Base-by-base conservation (phyloP, 2,888 invertebrate species). In the Cryptophagus acutangulus region DNA sequence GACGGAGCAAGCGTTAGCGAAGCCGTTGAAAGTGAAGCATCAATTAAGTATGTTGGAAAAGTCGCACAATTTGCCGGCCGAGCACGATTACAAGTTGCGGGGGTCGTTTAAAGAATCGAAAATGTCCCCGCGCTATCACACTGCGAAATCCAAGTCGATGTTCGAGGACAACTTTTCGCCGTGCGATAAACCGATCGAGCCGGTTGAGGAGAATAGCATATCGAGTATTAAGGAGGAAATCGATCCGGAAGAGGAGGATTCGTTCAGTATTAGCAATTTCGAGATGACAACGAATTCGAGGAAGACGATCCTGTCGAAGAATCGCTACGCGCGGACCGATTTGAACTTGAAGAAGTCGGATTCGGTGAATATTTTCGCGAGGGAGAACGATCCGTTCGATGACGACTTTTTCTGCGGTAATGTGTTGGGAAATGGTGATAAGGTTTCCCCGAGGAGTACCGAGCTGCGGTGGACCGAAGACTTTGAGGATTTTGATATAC, bases 301-400 rank as follows among this genome's bases (percentile, higher is more conserved):
- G 1, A 51, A 59, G 17, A 66, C 61, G 46, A 56, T 62, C n/a
- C 50, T 61, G 8, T 52, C 53, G 6, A 64, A 61, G 39, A 64
- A 59, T 39, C 57, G 59, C 35, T 49, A 66, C 17, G 51, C 63
- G 3, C 46, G 58, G 25, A 49, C 54, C 20, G 81, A 82, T 46
- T 74, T 77, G 39, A 78, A 84, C 58, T 80, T 89, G 33, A 86
- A 86, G 59, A 91, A 91, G 67, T 90, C 90, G 0, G 90, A 90
- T 62, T 90, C 90, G 2, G 84, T 90, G 5, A 90, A 91, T 67
- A 92, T 92, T 57, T 92, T 92, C 70, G 83, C 84, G 2, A 77
- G 87, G 36, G 88, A 88, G 60, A 79, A 78, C 31, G 91, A 92
- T 71, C 92, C 92, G 1, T 92, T 92, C 61, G 91, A 89, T 53